Conservation (phyloP, 2,888 invertebrate species). For the Drosophila tanythrix region DNA sequence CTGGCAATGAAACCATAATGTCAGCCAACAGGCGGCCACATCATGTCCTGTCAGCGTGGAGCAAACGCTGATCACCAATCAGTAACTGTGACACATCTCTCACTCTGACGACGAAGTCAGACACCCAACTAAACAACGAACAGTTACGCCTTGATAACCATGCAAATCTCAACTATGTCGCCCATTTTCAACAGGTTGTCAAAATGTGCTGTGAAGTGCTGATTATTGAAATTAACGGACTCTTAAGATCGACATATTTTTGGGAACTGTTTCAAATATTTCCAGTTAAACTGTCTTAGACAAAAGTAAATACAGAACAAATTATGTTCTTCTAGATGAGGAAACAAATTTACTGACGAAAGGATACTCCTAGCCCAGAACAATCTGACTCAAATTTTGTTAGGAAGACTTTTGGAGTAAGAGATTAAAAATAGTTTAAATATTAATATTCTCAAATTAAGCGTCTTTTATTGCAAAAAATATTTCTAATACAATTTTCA, state of each 20-base stretch:
- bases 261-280: not conserved
- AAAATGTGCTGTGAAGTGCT: slow-evolving; percentile 5
- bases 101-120: not conserved
- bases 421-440: not conserved
- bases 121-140: not conserved
- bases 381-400: too few species aligned
- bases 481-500: not conserved
- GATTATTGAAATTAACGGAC: slow-evolving; percentile 13
- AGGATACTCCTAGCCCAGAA: not conserved
- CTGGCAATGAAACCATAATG: slow-evolving; percentile 78
- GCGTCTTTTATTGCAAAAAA: not conserved
- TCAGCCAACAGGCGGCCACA: slow-evolving; percentile 67
- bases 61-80: slow-evolving; percentile 60
- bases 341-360: not conserved
- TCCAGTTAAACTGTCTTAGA: not conserved
- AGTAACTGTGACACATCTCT: slow-evolving; percentile 55
- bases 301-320: not conserved
- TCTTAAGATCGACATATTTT: not conserved
- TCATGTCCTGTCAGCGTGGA: slow-evolving; percentile 41
- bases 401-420: not conserved
- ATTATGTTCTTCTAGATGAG: too few species aligned
- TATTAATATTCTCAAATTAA: not conserved
- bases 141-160: slow-evolving; percentile 32
- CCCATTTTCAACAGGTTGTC: slow-evolving; percentile 11
- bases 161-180: slow-evolving; percentile 19